phyloP scores from a whole-genome alignment of 2,113 vertebrate species.

The Heterotis niloticus region DNA sequence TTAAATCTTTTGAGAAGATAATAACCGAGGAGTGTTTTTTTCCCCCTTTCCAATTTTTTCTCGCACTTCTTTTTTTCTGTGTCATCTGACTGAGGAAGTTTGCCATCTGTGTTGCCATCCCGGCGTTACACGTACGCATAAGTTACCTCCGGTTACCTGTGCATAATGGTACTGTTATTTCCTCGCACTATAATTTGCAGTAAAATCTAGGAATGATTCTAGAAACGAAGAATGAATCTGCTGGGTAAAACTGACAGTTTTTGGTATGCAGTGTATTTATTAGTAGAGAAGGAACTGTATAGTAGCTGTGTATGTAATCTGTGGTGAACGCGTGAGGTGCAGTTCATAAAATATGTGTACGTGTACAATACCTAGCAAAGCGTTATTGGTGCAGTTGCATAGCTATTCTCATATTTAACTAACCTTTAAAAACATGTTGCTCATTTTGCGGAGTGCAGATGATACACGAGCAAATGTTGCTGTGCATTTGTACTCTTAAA shows the following conservation, averaged over 20 bases:
- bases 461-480: no score
- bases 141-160: not conserved
- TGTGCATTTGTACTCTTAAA: not conserved
- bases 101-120: not conserved
- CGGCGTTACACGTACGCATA: no score
- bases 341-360: no score
- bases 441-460: not conserved
- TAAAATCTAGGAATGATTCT: no score
- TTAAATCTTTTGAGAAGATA: not conserved
- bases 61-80: not conserved
- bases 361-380: no score
- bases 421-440: not conserved
- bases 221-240: no score
- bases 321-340: no score
- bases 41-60: not conserved
- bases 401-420: not conserved
- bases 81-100: not conserved
- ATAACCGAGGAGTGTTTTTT: not conserved
- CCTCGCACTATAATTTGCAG: not conserved
- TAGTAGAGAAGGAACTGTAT: no score
- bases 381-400: no score
- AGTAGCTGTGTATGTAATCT: no score
- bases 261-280: no score
- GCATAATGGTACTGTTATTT: not conserved
- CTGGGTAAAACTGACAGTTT: no score